Evolutionary conservation across 1,140 invertebrate genomes (phyloP), one percentile per base, ranked within the genome.

Genomic region (Macrosteles quadrilineatus): DNA sequence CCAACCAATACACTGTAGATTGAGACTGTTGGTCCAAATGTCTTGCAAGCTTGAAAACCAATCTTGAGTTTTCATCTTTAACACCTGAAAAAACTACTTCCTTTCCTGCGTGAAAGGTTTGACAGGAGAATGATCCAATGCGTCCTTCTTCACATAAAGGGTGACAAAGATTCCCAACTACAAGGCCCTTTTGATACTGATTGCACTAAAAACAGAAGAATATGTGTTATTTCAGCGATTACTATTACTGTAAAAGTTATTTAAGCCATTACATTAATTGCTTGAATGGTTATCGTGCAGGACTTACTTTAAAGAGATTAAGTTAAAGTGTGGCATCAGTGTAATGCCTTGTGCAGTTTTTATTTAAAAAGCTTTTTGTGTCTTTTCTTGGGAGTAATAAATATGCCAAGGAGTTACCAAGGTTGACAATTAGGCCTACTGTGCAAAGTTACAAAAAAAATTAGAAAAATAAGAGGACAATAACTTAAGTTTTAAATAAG

Each of bases 31-130:
- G 32, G 40, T 69, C 68, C 64, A 19, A 45, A 1, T 69, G 31
- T 21, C 43, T 55, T 45, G 83, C 81, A 21, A 83, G 81, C 78
- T 87, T 87, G 73, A 87, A 86, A 4, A 87, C 81, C 4, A 87
- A 73, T 31, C 79, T 78, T 1, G 80, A 82, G 2, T 69, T 57
- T 31, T 82, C 76, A 72, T 84, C 80, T 81, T 83, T 85, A 72
- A 80, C 78, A 1, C 82, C 86, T 30, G 84, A 83, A 76, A 88
- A 87, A 1, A 86, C 83, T 1, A 83, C 79, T 72, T 86, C 84
- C 74, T 86, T 87, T 23, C 83, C 83, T 21, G 80, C 78, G 70
- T 85, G 83, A 45, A 86, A 83, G 11, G 83, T 81, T 72, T 87
- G 83, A 71, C 86, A 88, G 2, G 82, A 82, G 2, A 87, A 70